Base-by-base conservation (phyloP, 2,113 vertebrate genomes). In the Rhombomys opimus region DNA sequence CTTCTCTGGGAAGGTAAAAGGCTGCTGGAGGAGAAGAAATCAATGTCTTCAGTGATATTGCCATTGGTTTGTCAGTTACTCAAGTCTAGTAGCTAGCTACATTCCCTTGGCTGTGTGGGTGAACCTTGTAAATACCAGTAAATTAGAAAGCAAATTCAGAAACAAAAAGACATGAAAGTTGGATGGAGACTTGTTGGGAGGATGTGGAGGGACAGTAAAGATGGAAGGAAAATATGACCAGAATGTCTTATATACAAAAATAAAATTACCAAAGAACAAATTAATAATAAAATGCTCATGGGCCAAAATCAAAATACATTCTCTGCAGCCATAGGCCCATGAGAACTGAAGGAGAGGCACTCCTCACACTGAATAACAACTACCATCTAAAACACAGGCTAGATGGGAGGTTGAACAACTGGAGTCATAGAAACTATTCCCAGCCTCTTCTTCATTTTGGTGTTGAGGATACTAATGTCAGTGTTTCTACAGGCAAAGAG, bases 151-250 rank as follows among this genome's bases (percentile, higher is more conserved):
- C 25, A 89, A 92, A 92, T 30, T n/a, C 30, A 35, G 30, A 52
- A 80, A 54, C 4, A 54, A 54, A 80, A 80, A n/a, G 32, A 13
- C 9, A 23, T 35, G 18, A 22, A 81, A 81, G 32, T 54, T 54
- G 8, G n/a, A 11, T 5, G n/a, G 77, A 80, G 50, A 20, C 20
- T 23, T 81, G 10, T n/a, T 22, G 11, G 52, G 18, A 59, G 32
- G 52, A n/a, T 3, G 1, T 57, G 17, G 52, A 4, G 23, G 41
- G 23, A 2, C 0, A 25, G 32, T 25, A 27, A 5, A 52, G 18
- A 18, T 22, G 52, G 11, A 35, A 57, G 52, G 32, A 35, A 17
- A 80, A 27, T 22, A 30, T 59, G 52, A 23, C 35, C 52, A 81
- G 4, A 81, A n/a, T 81, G 8, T n/a, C 35, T 81, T n/a, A 57